Conservation (phyloP, 2,797 vertebrate species). For the Clarias fuscus region DNA sequence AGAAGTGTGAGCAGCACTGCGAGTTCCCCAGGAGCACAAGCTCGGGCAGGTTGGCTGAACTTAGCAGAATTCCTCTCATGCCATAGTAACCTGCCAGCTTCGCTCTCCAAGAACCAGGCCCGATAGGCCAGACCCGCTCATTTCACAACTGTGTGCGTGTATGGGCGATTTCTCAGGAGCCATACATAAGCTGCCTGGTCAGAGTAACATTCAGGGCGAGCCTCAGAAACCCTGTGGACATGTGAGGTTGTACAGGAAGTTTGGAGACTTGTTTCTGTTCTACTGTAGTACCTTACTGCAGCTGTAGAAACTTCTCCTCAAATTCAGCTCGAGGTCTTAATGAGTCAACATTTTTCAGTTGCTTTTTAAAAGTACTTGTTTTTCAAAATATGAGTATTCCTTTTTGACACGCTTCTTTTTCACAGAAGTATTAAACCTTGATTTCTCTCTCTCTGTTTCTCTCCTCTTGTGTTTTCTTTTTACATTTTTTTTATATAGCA, state of each 20-base stretch:
- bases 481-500: constrained; percentile 54
- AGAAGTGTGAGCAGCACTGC: constrained; percentile 5
- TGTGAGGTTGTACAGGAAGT: constrained; percentile 23
- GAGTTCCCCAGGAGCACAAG: constrained; percentile 66
- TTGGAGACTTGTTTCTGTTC: constrained; percentile 2
- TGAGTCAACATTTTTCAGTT: neutral
- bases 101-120: constrained; percentile 62
- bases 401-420: neutral
- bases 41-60: constrained; percentile 75
- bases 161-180: constrained; percentile 25
- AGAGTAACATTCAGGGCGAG: constrained; percentile 23
- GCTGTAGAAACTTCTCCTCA: neutral
- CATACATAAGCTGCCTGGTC: constrained; percentile 1
- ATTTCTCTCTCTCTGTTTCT: constrained; percentile 11
- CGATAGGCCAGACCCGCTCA: constrained; percentile 48
- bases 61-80: constrained; percentile 78
- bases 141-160: constrained; percentile 43
- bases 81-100: constrained; percentile 80
- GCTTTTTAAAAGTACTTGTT: neutral
- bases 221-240: constrained; percentile 27
- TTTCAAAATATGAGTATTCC: neutral
- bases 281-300: constrained; percentile 19
- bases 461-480: too few species aligned
- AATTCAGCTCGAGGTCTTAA: neutral
- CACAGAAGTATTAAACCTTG: neutral